A percentile compares a stretch with the other conserved stretches of the same genome.
phyloP scores from a whole-genome alignment of 2,797 vertebrate genomes.

The Lateolabrax maculatus region DNA sequence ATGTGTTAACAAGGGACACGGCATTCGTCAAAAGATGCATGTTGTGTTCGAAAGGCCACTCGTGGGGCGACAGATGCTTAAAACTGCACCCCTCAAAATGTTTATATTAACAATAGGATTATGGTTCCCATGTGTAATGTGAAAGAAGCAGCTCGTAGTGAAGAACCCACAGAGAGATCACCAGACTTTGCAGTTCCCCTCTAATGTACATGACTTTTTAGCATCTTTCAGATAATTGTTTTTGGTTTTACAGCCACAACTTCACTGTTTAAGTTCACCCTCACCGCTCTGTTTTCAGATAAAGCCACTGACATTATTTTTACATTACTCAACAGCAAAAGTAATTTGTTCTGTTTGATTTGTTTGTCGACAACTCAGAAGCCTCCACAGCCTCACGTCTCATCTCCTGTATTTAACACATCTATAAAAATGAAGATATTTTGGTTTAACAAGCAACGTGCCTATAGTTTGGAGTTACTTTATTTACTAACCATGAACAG shows the following conservation, averaged over 20 bases:
- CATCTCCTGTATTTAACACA: constrained; percentile 9
- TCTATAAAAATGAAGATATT: not conserved
- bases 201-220: not conserved
- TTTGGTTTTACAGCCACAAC: not conserved
- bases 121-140: not conserved
- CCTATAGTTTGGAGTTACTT: not conserved
- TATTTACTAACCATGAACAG: not conserved
- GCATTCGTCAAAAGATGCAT: constrained; percentile 33
- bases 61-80: not conserved
- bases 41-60: constrained; percentile 21
- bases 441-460: constrained; percentile 3
- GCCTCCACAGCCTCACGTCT: not conserved
- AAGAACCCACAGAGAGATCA: not conserved
- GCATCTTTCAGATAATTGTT: too few relatives aligned
- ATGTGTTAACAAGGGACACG: constrained; percentile 39
- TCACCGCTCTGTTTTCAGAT: not conserved
- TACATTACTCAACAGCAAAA: not conserved
- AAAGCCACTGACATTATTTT: not conserved
- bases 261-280: not conserved
- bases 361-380: not conserved
- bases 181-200: not conserved
- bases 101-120: not conserved
- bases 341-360: not conserved
- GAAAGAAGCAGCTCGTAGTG: not conserved
- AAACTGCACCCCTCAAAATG: not conserved